phyloP scores from a whole-genome alignment of 2,113 vertebrate species.

The Cephalopterus ornatus region DNA sequence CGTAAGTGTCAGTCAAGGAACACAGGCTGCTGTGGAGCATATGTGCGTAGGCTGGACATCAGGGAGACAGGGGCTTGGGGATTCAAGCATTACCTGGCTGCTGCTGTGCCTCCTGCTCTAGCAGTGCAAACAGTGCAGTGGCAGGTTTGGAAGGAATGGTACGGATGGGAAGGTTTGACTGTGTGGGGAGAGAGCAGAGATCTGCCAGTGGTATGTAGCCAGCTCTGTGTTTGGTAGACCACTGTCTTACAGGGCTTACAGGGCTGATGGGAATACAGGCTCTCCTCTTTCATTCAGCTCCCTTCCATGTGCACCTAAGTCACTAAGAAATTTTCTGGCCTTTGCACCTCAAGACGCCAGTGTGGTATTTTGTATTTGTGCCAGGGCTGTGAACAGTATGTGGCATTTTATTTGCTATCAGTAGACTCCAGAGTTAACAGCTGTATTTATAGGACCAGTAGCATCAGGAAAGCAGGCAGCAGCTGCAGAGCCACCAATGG shows the following conservation, averaged over 20 bases:
- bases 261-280: not conserved
- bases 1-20: not conserved
- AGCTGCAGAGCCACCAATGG: not conserved
- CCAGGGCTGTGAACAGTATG: not conserved
- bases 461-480: not conserved
- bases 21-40: accelerated
- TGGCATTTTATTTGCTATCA: not conserved
- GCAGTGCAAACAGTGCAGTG: not conserved
- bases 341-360: not conserved
- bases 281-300: not conserved
- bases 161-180: not conserved
- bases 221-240: not conserved
- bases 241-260: not conserved
- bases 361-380: not conserved
- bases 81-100: not conserved
- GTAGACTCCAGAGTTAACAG: not conserved
- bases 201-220: not conserved
- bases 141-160: not conserved
- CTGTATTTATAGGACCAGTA: not conserved
- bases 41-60: not conserved
- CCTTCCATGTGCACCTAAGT: not conserved
- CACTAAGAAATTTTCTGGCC: not conserved
- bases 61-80: not conserved
- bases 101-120: not conserved
- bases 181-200: not conserved